phyloP scores from a whole-genome alignment of 2,888 invertebrate genomes.

The Dolichomitus sp. region DNA sequence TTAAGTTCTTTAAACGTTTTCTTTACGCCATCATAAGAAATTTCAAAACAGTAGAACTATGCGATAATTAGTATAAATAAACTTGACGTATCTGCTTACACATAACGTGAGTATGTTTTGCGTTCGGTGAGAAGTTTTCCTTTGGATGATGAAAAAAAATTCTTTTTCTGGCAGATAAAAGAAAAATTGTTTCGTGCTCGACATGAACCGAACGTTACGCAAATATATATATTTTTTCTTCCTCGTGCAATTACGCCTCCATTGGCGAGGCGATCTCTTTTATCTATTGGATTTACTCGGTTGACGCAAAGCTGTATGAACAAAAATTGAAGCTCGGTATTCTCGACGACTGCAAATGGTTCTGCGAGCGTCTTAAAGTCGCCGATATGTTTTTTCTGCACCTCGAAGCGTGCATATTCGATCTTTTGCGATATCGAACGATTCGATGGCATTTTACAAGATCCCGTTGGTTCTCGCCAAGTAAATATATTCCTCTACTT shows the following conservation, averaged over 20 bases:
- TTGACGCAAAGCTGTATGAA: constrained; percentile 52
- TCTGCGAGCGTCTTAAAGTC: constrained; percentile 5
- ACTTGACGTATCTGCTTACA: constrained; percentile 48
- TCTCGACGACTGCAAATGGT: constrained; percentile 30
- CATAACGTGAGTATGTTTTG: constrained; percentile 9
- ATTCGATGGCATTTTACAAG: constrained; percentile 46
- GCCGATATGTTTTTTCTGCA: constrained; percentile 16
- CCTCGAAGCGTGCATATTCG: constrained; percentile 27
- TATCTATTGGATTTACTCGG: constrained; percentile 42
- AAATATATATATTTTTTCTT: constrained; percentile 35
- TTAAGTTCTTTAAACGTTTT: constrained; percentile 24
- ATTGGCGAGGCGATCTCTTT: constrained; percentile 44
- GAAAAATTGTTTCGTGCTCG: constrained; percentile 44
- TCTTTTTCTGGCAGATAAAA: constrained; percentile 26
- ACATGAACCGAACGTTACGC: constrained; percentile 51
- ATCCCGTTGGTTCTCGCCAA: constrained; percentile 8
- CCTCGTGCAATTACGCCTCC: constrained; percentile 21
- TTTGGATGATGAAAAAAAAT: constrained; percentile 25
- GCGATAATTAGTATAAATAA: constrained; percentile 44
- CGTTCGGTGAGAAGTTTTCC: constrained; percentile 39
- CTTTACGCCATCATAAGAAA: constrained; percentile 30
- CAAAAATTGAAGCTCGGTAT: constrained; percentile 37
- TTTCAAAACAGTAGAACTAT: constrained; percentile 16
- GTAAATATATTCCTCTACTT: constrained; percentile 16
- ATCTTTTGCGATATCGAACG: constrained; percentile 52